Evolutionary conservation across 2,888 invertebrate species (phyloP), one percentile per base, ranked within the genome.

Genomic region (Agrenia bidenticulata): DNA sequence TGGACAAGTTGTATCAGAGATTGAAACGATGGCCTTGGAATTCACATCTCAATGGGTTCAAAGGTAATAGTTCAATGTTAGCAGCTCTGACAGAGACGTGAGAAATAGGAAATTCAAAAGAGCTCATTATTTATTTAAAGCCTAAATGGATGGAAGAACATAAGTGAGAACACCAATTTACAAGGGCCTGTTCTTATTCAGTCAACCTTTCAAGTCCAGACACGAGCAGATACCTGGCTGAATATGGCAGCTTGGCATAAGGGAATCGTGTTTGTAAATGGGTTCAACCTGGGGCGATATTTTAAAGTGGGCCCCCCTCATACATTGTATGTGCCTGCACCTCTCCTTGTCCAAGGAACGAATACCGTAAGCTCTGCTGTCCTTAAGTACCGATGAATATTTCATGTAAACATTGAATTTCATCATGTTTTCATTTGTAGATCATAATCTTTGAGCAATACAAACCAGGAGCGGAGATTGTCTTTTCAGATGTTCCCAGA

Each of bases 221-320:
- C 80, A n/a, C 84, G 87, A 0, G 78, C 82, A 41, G 93, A 94
- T 77, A 92, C 92, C 0, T 94, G 86, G 78, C 78, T 94, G 11
- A 87, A 89, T 77, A 86, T 90, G 75, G 82, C 84, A 49, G 86
- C 85, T n/a, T 95, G 94, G 94, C 87, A 85, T 62, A 94, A 93
- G 82, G 74, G 74, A 1, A 84, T 89, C 67, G 87, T 89, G 0
- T 90, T 90, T 79, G 81, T 95, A 0, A 95, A 95, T 78, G 90
- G 89, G 0, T 86, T 89, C 77, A 92, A 93, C 78, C 82, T 95
- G 23, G 94, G 94, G 0, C 84, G 94, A 54, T 93, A 94, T 79
- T 91, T 90, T 87, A 87, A 88, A 0, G 78, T 83, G 1, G 94
- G 94, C 0, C 94, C 94, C 0, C 90, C 92, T 79, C 83, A 88